Percentiles rank a stretch among this genome's conserved stretches.
Evolutionary conservation across 2,888 invertebrate genomes (phyloP).

Genomic region (Panopea generosa): DNA sequence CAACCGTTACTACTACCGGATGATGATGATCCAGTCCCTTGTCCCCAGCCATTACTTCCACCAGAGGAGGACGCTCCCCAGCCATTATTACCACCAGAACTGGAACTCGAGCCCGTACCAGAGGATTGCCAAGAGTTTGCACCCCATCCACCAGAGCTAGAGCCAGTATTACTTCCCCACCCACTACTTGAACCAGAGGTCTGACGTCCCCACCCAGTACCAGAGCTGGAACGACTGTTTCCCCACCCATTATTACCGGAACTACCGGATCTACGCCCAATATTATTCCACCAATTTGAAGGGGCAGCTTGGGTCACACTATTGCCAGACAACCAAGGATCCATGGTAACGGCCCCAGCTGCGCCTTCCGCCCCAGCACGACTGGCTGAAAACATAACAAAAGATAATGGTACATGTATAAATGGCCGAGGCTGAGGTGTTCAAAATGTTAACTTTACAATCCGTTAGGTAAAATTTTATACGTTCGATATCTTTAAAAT

Average conservation of each 20-base stretch:
- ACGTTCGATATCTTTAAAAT: too few relatives aligned
- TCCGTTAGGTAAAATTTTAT: too few relatives aligned
- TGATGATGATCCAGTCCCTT: too few relatives aligned
- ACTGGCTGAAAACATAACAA: conserved; percentile 11
- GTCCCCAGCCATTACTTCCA: neutral
- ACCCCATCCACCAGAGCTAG: conserved; percentile 5
- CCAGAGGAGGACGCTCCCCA: too few relatives aligned
- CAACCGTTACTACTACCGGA: neutral
- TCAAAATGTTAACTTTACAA: neutral
- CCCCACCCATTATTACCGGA: conserved; percentile 6
- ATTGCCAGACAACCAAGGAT: conserved; percentile 55
- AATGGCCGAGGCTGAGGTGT: neutral
- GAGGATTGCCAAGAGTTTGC: neutral
- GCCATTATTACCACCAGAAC: neutral
- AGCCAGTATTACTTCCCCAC: conserved; percentile 9
- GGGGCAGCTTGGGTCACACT: conserved; percentile 33
- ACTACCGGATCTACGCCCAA: neutral
- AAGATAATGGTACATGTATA: conserved; percentile 2
- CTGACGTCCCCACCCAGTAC: conserved; percentile 4
- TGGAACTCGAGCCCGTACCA: neutral
- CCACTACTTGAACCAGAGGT: neutral
- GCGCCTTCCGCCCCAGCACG: conserved; percentile 26
- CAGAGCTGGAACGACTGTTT: neutral
- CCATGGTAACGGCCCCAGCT: conserved; percentile 43
- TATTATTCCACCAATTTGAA: conserved; percentile 28